These are phyloP conservation scores for Columba janthina DNA, from an alignment of 2,113 vertebrate species.

Conservation along the genomic window DNA sequence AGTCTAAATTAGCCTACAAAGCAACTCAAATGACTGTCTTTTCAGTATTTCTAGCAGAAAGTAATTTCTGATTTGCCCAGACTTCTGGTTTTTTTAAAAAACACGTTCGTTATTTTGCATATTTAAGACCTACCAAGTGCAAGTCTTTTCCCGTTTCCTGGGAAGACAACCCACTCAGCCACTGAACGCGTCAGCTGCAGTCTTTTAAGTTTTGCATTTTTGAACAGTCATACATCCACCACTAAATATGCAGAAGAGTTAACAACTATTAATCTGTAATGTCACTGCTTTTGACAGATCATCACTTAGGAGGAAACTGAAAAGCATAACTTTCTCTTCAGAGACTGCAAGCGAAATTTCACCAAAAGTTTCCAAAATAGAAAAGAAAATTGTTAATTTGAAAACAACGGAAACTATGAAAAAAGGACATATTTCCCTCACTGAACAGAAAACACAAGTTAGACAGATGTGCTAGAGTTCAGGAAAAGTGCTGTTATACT, in stretches of 20 bases:
- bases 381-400: neutral
- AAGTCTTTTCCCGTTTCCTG: neutral
- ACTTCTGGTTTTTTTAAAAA: accelerated
- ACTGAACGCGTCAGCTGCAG: neutral
- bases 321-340: neutral
- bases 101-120: neutral
- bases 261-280: neutral
- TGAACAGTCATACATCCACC: neutral
- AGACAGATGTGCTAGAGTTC: neutral
- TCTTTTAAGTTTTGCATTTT: neutral
- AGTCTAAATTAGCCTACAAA: neutral
- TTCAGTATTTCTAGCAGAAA: neutral
- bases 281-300: neutral
- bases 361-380: neutral
- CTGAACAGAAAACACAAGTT: neutral
- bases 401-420: neutral
- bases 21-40: neutral
- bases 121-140: neutral
- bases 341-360: accelerated
- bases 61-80: neutral
- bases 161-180: neutral
- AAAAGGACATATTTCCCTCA: accelerated
- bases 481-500: neutral
- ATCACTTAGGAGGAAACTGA: neutral
- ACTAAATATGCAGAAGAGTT: neutral